Conservation (phyloP, 2,113 vertebrate genomes). For the Microtus richardsoni region DNA sequence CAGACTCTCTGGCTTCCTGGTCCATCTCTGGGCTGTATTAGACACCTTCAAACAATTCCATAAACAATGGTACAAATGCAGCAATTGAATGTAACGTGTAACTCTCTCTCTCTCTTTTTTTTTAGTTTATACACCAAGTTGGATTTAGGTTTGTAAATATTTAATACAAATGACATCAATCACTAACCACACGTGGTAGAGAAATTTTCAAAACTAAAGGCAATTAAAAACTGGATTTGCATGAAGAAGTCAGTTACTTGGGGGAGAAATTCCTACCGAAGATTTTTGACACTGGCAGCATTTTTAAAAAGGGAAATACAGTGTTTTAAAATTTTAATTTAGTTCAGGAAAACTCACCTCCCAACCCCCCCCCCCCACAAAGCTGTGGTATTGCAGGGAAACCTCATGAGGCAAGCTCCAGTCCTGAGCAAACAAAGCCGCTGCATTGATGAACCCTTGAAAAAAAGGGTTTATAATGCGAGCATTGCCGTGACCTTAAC, state of each 20-base stretch:
- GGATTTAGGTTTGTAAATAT: conserved; percentile 72
- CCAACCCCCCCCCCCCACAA: not conserved
- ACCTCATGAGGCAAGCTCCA: conserved; percentile 74
- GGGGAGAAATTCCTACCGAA: conserved; percentile 61
- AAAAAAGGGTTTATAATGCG: conserved; percentile 79
- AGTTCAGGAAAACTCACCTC: conserved; percentile 74
- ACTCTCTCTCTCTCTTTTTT: conserved; percentile 19
- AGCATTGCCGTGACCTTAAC: conserved; percentile 77
- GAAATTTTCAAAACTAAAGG: conserved; percentile 61
- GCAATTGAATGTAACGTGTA: conserved; percentile 10
- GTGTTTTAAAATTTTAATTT: conserved; percentile 82
- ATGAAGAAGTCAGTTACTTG: conserved; percentile 69
- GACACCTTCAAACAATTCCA: conserved; percentile 39
- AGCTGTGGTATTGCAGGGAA: conserved; percentile 72
- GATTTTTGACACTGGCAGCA: conserved; percentile 69
- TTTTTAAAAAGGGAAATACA: conserved; percentile 76
- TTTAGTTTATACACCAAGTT: conserved; percentile 49
- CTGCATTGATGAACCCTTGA: conserved; percentile 80
- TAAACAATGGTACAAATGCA: conserved; percentile 43
- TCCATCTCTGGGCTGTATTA: conserved; percentile 3
- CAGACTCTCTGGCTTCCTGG: conserved; percentile 20
- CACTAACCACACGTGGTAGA: conserved; percentile 37
- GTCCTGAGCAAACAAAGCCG: conserved; percentile 79
- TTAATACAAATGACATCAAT: conserved; percentile 70
- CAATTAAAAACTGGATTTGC: conserved; percentile 62